Conservation (phyloP, 2,113 vertebrate species). For the Halcyon senegalensis region DNA sequence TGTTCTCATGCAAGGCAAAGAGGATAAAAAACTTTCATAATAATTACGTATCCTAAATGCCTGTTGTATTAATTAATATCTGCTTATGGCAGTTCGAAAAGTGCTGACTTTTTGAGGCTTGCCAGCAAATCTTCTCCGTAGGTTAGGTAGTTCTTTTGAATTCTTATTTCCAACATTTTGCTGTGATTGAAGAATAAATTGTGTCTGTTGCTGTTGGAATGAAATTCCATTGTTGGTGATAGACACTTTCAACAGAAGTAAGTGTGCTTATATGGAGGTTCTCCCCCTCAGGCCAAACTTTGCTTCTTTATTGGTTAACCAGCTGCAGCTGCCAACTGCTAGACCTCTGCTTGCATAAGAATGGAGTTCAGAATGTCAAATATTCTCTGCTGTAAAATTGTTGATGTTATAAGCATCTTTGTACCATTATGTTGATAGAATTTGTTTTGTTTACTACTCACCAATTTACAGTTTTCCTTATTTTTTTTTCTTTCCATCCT, state of each 20-base stretch:
- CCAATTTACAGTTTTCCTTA: rapidly evolving
- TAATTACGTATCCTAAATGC: neutral
- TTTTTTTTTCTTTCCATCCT: neutral
- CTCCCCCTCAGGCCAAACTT: neutral
- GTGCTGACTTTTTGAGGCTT: neutral
- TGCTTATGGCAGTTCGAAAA: neutral
- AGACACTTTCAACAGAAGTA: neutral
- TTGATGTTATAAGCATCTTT: neutral
- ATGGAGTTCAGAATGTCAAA: neutral
- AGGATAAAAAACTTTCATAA: neutral
- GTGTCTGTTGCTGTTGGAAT: neutral
- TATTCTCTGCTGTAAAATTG: neutral
- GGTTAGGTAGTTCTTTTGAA: neutral
- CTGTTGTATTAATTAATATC: neutral
- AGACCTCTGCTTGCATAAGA: neutral
- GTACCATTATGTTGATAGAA: neutral
- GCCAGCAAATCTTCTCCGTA: neutral
- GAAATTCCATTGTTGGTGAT: neutral
- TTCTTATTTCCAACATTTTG: neutral
- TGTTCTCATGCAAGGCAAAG: neutral
- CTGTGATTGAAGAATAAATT: neutral
- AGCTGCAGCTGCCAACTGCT: neutral
- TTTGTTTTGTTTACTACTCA: neutral
- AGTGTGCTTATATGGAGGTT: neutral
- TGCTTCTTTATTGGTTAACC: neutral